Conservation (phyloP, 1,140 invertebrate genomes). For the Cyclina sinensis region DNA sequence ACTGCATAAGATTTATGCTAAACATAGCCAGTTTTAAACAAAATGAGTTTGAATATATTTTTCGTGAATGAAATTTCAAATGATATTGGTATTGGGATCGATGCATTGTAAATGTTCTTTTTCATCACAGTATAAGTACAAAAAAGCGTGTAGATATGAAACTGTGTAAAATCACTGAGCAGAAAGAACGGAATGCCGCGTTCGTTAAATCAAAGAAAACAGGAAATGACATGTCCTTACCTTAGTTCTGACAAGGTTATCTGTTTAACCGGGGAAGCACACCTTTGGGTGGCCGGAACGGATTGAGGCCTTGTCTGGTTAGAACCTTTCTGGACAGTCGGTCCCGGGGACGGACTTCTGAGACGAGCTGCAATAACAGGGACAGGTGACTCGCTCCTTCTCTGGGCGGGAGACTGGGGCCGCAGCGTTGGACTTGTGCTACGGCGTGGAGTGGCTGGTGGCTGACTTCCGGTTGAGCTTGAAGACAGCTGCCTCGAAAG, state of each 20-base stretch:
- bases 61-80: too few species aligned
- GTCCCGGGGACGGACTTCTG: slow-evolving; percentile 68
- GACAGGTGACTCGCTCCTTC: slow-evolving; percentile 60
- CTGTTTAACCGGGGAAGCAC: slow-evolving; percentile 64
- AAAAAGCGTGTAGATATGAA: too few species aligned
- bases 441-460: background rate
- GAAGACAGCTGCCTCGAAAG: slow-evolving; percentile 42
- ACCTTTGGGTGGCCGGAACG: slow-evolving; percentile 66
- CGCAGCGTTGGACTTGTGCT: slow-evolving; percentile 45
- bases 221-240: too few species aligned
- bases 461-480: slow-evolving; percentile 26
- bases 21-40: too few species aligned
- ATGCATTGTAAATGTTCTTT: too few species aligned
- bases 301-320: slow-evolving; percentile 39
- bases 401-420: slow-evolving; percentile 49
- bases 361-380: slow-evolving; percentile 55
- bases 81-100: too few species aligned
- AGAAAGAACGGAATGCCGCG: too few species aligned
- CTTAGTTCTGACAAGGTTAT: slow-evolving; percentile 62
- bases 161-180: too few species aligned
- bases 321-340: slow-evolving; percentile 30
- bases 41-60: too few species aligned
- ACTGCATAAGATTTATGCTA: too few species aligned
- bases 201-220: too few species aligned
- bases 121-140: too few species aligned